Conservation (phyloP, 2,113 vertebrate species). For the Upupa epops region DNA sequence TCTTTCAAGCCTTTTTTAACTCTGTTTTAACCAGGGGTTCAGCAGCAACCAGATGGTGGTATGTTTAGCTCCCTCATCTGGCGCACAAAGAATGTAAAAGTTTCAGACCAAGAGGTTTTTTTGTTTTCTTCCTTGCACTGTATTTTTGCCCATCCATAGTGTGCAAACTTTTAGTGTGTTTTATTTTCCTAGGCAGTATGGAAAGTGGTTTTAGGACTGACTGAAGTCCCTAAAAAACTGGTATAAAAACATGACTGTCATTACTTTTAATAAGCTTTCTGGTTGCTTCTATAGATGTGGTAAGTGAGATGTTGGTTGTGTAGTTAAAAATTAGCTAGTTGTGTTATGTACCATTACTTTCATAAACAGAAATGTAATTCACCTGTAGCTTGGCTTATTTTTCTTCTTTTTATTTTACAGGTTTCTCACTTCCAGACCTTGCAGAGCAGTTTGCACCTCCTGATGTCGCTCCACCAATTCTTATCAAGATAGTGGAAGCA, state of each 20-base stretch:
- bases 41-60: background rate
- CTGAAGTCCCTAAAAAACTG: background rate
- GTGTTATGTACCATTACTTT: background rate
- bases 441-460: slow-evolving; percentile 90
- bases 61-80: slow-evolving; percentile 51
- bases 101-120: background rate
- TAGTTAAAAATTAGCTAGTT: slow-evolving; percentile 4
- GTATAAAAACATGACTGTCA: background rate
- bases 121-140: background rate
- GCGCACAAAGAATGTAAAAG: background rate
- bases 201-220: background rate
- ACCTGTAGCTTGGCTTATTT: background rate
- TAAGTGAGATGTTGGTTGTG: background rate
- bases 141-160: background rate
- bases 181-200: background rate
- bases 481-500: slow-evolving; percentile 86
- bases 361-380: background rate
- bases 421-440: slow-evolving; percentile 83
- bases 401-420: slow-evolving; percentile 66
- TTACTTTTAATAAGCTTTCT: background rate
- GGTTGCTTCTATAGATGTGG: background rate
- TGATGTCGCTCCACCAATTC: slow-evolving; percentile 83
- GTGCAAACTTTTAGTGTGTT: background rate
- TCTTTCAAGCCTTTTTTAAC: background rate
- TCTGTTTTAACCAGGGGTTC: background rate